Conservation (phyloP, 2,797 vertebrate genomes). For the Aplochiton taeniatus region DNA sequence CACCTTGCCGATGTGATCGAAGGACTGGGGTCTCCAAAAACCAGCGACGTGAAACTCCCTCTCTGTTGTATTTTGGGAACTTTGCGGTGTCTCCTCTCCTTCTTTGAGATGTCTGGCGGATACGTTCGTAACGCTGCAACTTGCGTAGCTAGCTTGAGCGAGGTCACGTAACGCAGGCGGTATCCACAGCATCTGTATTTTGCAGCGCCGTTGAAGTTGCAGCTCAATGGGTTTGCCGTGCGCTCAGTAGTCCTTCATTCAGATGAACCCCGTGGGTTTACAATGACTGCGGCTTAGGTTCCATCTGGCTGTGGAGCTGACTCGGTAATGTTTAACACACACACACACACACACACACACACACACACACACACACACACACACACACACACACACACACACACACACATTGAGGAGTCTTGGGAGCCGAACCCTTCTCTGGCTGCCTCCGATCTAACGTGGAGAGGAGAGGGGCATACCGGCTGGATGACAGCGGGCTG, state of each 20-base stretch:
- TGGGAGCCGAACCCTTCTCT: too few relatives aligned
- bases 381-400: too few relatives aligned
- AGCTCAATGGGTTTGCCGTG: slow-evolving; percentile 4
- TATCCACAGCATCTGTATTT: neutral
- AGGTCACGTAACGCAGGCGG: neutral
- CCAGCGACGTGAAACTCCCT: neutral
- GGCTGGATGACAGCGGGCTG: too few relatives aligned
- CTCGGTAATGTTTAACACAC: too few relatives aligned
- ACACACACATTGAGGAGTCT: too few relatives aligned
- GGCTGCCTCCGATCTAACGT: too few relatives aligned
- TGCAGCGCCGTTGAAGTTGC: slow-evolving; percentile 11
- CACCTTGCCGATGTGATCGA: slow-evolving; percentile 52
- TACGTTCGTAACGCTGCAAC: neutral
- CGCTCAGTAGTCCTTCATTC: slow-evolving; percentile 26
- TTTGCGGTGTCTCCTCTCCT: too few relatives aligned
- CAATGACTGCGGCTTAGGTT: neutral
- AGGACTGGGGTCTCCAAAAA: slow-evolving; percentile 20
- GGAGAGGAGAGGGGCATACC: too few relatives aligned
- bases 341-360: too few relatives aligned
- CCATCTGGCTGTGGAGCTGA: neutral
- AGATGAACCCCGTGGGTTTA: slow-evolving; percentile 40
- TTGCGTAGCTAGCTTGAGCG: too few relatives aligned
- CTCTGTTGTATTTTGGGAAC: neutral
- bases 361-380: too few relatives aligned
- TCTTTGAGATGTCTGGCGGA: neutral